These are phyloP conservation scores for Myotis lucifugus DNA, from an alignment of 2,113 vertebrate genomes.

Conservation along the genomic window DNA sequence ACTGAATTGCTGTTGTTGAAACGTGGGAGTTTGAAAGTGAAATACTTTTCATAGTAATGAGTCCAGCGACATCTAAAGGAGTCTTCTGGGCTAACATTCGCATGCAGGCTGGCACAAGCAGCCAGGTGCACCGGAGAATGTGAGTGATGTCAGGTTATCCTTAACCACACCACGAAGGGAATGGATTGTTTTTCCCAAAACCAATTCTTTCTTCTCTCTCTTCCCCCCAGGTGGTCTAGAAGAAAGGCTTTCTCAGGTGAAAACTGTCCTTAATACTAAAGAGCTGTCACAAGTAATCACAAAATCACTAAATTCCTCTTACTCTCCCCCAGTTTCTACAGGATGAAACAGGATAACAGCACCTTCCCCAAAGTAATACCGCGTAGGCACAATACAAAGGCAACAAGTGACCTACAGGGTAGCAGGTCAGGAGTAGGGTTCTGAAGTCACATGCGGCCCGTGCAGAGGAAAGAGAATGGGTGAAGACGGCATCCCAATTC, in stretches of 20 bases:
- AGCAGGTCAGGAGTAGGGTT: neutral
- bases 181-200: neutral
- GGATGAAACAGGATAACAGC: neutral
- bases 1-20: constrained; percentile 58
- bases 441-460: neutral
- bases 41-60: constrained; percentile 70
- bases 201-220: neutral
- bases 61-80: constrained; percentile 48
- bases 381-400: neutral
- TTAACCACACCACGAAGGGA: constrained; percentile 6
- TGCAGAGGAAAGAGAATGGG: neutral
- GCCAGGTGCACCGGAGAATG: constrained; percentile 24
- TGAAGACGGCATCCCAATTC: neutral
- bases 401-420: neutral
- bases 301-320: constrained; percentile 27
- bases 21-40: constrained; percentile 70
- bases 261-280: constrained; percentile 13
- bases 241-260: neutral
- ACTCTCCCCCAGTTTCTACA: constrained; percentile 24
- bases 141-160: neutral
- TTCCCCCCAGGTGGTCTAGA: neutral
- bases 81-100: constrained; percentile 55
- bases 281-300: neutral
- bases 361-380: neutral
- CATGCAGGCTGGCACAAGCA: constrained; percentile 47